Evolutionary conservation across 2,888 invertebrate genomes (phyloP), one percentile per base, ranked within the genome.

Genomic region (Osmoderma eremita): DNA sequence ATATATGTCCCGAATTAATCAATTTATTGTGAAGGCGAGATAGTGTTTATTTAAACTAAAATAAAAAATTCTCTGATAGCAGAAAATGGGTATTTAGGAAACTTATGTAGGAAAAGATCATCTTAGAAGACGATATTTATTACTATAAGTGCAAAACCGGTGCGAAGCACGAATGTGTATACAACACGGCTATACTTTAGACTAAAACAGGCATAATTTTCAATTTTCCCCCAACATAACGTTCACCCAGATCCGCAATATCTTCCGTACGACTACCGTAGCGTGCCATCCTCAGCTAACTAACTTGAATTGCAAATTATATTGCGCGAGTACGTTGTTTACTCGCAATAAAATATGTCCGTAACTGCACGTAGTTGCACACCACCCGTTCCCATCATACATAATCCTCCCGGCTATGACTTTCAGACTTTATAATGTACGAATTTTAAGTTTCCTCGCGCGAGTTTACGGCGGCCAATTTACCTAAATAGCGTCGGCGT

Each of bases 221-320:
- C 48, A 48, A 48, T 48, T 48, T 48, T 12, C 12, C 15, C 48
- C 8, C 48, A 12, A 42, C n/a, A 6, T 17, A 18, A 12, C n/a
- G 8, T n/a, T 10, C n/a, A 10, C 6, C 17, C 10, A 15, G 48
- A 48, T 48, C 48, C 18, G 18, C 10, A 48, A 18, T 48, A 48
- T 18, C 18, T 45, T 48, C 10, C 18, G 18, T 12, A 48, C 18
- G 18, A 48, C 15, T 48, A 18, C 12, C 5, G 18, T 18, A 48
- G 18, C 6, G 15, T 18, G 18, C 48, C 17, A 12, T 48, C 48
- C 17, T 8, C 48, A 18, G 12, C 48, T 48, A 10, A 48, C 12
- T 12, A 48, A 18, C 48, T 48, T 48, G 17, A 48, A 48, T 48
- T 48, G 48, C 48, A 48, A 48, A 48, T 48, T 48, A 18, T 48